phyloP scores from a whole-genome alignment of 2,888 invertebrate species.

The Embidobia sp. region DNA sequence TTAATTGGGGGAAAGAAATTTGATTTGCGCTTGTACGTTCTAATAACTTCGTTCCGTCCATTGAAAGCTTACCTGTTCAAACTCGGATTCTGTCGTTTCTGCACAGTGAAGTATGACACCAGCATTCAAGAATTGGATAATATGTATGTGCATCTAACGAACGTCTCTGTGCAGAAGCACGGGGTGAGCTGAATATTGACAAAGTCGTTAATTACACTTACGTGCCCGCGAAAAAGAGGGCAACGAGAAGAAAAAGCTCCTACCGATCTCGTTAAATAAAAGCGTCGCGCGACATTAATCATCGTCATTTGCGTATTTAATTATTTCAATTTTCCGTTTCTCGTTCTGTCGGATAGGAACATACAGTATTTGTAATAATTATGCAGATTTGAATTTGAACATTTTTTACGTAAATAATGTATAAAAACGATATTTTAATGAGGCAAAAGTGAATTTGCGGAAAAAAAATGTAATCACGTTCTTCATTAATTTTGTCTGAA shows the following conservation, averaged over 20 bases:
- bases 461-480: constrained; percentile 13
- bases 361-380: constrained; percentile 38
- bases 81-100: constrained; percentile 97
- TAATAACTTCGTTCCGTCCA: constrained; percentile 96
- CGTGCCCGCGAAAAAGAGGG: not conserved
- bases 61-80: constrained; percentile 96
- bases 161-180: constrained; percentile 99
- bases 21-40: constrained; percentile 94
- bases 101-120: constrained; percentile 96
- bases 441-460: constrained; percentile 20
- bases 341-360: constrained; percentile 16
- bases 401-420: constrained; percentile 23
- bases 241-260: constrained; percentile 31
- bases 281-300: constrained; percentile 51
- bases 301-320: constrained; percentile 47
- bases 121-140: constrained; percentile 93
- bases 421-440: constrained; percentile 36
- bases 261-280: constrained; percentile 55
- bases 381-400: constrained; percentile 9
- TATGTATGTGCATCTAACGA: constrained; percentile 97
- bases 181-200: constrained; percentile 84
- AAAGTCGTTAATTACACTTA: constrained; percentile 54
- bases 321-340: constrained; percentile 45
- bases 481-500: constrained; percentile 7
- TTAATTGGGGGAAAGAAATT: constrained; percentile 98